Evolutionary conservation across 2,113 vertebrate genomes (phyloP), one percentile per base, ranked within the genome.

Genomic region (Oncorhynchus keta): DNA sequence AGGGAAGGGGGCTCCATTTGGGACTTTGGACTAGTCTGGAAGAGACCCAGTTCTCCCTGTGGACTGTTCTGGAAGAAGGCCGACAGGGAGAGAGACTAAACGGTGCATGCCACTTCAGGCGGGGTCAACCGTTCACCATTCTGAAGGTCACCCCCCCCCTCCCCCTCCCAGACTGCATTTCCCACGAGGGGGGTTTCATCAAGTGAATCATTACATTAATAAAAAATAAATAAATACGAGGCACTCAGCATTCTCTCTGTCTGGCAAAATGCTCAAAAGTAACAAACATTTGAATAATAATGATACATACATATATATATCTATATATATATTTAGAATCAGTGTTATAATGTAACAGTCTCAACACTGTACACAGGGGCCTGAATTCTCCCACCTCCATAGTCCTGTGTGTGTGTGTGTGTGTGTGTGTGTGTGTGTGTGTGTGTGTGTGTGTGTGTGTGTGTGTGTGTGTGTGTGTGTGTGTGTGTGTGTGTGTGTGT

Each of bases 321-420:
- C 89, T 89, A 91, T 80, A 91, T 82, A 75, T 92, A 92, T 91
- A 85, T 91, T 75, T 91, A 91, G 89, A 93, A 91, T 89, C 86
- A 91, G 92, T 93, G 91, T 92, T 91, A 91, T 92, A 92, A 93
- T 90, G 80, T 93, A 93, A 94, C 93, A 94, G 93, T 94, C 93
- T 92, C 88, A 87, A 91, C 89, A 88, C 90, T 92, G 90, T 92
- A 93, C 90, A 89, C 89, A 92, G 87, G 82, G 88, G 84, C 89
- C 89, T 80, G 79, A 86, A 87, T 87, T 89, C 84, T 85, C 86
- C 85, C 86, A 55, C 84, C 77, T 62, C 39, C 68, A 26, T 79
- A 57, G 71, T 39, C 32, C 32, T 68, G 6, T 39, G 26, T 28
- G 7, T 28, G 64, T 30, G 66, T 68, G 30, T 16, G 20, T 77